Evolutionary conservation across 2,113 vertebrate species (phyloP).

Genomic region (Callospermophilus lateralis): DNA sequence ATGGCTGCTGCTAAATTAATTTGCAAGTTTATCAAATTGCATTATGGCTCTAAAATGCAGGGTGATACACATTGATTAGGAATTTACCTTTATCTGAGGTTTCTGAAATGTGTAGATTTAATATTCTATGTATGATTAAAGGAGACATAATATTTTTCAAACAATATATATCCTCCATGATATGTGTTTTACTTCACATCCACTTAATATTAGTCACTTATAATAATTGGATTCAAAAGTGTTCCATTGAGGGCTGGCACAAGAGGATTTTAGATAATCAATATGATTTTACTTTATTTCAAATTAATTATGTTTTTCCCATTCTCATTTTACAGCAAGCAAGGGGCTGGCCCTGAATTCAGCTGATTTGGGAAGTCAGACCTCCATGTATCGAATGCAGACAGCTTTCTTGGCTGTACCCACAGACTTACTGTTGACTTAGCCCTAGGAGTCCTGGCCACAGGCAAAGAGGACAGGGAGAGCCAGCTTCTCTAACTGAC

Average conservation of each 20-base stretch:
- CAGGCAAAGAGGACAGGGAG: not conserved
- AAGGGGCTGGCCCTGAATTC: not conserved
- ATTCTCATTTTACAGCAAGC: slow-evolving; percentile 17
- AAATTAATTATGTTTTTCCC: slow-evolving; percentile 52
- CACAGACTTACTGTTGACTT: not conserved
- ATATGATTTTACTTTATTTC: slow-evolving; percentile 47
- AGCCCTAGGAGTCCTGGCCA: not conserved
- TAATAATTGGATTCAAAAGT: slow-evolving; percentile 30
- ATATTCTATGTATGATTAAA: slow-evolving; percentile 41
- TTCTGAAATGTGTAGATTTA: slow-evolving; percentile 53
- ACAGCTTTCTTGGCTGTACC: not conserved
- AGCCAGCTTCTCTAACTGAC: not conserved
- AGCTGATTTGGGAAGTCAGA: not conserved
- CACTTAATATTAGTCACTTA: slow-evolving; percentile 24
- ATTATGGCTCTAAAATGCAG: slow-evolving; percentile 59
- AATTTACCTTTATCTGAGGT: slow-evolving; percentile 49
- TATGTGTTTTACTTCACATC: not conserved
- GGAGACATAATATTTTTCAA: slow-evolving; percentile 14
- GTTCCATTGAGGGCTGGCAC: not conserved
- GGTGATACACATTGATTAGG: slow-evolving; percentile 35
- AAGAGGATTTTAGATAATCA: not conserved
- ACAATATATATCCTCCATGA: not conserved
- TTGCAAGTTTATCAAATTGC: slow-evolving; percentile 64
- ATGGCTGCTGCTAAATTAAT: slow-evolving; percentile 73
- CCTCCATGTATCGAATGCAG: not conserved